Conservation (phyloP, 2,797 vertebrate species). For the Melanotaenia boesemani region DNA sequence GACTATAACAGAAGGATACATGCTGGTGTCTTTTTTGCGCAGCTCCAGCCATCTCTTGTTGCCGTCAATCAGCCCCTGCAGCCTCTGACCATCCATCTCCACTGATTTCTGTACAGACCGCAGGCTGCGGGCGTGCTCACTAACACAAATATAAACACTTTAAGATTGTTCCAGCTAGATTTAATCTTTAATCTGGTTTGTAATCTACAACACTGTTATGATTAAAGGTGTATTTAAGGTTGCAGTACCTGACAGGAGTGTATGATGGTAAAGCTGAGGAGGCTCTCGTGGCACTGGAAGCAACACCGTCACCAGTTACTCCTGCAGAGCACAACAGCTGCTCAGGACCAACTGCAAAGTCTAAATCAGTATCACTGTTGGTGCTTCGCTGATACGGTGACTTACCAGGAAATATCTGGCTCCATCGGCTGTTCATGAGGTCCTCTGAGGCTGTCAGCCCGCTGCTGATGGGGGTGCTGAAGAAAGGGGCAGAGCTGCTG, state of each 20-base stretch:
- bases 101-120: slow-evolving; percentile 60
- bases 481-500: slow-evolving; percentile 59
- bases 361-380: background rate
- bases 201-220: no score
- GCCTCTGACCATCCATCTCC: slow-evolving; percentile 72
- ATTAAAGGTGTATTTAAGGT: background rate
- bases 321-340: slow-evolving; percentile 59
- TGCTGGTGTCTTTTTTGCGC: slow-evolving; percentile 85
- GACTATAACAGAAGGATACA: slow-evolving; percentile 88
- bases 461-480: slow-evolving; percentile 36
- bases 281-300: slow-evolving; percentile 51
- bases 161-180: background rate
- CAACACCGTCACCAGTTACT: slow-evolving; percentile 56
- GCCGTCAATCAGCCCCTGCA: slow-evolving; percentile 87
- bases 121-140: slow-evolving; percentile 79
- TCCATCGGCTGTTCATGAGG: slow-evolving; percentile 85
- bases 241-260: slow-evolving; percentile 69
- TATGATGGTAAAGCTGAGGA: slow-evolving; percentile 62
- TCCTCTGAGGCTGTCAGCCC: slow-evolving; percentile 72
- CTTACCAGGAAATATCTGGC: slow-evolving; percentile 88
- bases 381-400: background rate
- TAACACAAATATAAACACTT: slow-evolving; percentile 51
- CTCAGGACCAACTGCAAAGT: background rate
- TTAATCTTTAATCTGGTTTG: background rate
- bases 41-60: slow-evolving; percentile 92